phyloP scores from a whole-genome alignment of 2,888 invertebrate species.

The Chrysomela aeneicollis region DNA sequence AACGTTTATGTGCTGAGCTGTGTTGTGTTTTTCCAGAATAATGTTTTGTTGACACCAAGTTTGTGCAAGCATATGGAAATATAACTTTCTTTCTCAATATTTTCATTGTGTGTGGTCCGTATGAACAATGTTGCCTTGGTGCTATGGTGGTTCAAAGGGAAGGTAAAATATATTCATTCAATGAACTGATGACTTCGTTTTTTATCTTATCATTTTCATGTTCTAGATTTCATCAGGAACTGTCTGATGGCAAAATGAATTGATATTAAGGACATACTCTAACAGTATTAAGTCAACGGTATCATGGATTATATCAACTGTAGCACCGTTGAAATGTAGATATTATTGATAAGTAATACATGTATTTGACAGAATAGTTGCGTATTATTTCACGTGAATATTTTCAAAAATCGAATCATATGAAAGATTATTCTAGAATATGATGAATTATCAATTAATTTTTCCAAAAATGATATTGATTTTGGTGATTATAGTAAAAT shows the following conservation, averaged over 20 bases:
- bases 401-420: too few relatives aligned
- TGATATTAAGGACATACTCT: not conserved
- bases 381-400: not conserved
- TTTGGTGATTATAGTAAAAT: too few relatives aligned
- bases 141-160: constrained; percentile 5
- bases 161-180: constrained; percentile 11
- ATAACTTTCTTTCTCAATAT: not conserved
- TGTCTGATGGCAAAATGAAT: constrained; percentile 15
- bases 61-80: too few relatives aligned
- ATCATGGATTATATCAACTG: not conserved
- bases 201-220: constrained; percentile 2
- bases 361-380: not conserved
- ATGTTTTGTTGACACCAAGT: too few relatives aligned
- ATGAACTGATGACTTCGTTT: not conserved
- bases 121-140: not conserved
- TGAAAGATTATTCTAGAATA: too few relatives aligned
- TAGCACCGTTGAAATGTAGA: not conserved
- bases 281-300: not conserved
- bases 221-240: constrained; percentile 14
- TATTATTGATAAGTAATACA: not conserved
- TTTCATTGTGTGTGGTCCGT: not conserved
- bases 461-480: too few relatives aligned
- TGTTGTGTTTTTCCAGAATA: not conserved
- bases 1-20: not conserved
- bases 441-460: too few relatives aligned